Evolutionary conservation across 2,888 invertebrate species (phyloP).

Genomic region (Pyrrhia umbra): DNA sequence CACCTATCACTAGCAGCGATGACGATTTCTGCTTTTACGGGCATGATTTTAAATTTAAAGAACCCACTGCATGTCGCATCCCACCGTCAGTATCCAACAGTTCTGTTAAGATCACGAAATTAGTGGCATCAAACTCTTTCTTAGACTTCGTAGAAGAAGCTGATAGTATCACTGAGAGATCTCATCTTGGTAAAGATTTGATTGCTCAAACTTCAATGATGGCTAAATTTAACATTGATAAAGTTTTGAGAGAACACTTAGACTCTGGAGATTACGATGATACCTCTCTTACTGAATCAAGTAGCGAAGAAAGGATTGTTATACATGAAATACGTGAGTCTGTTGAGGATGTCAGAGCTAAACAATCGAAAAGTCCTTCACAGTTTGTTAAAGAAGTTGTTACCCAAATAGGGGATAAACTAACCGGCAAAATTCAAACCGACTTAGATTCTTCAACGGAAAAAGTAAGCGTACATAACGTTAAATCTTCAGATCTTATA

Average conservation of each 20-base stretch:
- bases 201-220: constrained; percentile 85
- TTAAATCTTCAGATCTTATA: constrained; percentile 79
- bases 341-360: constrained; percentile 63
- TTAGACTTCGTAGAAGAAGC: constrained; percentile 82
- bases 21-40: constrained; percentile 85
- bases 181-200: constrained; percentile 78
- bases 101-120: constrained; percentile 79
- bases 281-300: constrained; percentile 83
- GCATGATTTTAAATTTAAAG: constrained; percentile 85
- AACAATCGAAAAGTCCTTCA: constrained; percentile 74
- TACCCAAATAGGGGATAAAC: constrained; percentile 74
- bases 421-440: constrained; percentile 67
- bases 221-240: constrained; percentile 85
- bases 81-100: constrained; percentile 82
- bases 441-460: constrained; percentile 65
- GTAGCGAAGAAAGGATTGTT: constrained; percentile 82
- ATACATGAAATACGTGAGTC: constrained; percentile 71
- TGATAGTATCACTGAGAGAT: constrained; percentile 80
- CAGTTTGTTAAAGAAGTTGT: constrained; percentile 76
- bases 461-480: constrained; percentile 78
- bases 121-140: constrained; percentile 82
- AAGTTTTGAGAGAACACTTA: constrained; percentile 81
- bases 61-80: constrained; percentile 82
- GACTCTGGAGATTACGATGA: constrained; percentile 84
- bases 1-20: constrained; percentile 84